phyloP scores from a whole-genome alignment of 2,888 invertebrate species.

The Lasioglossum calceatum region DNA sequence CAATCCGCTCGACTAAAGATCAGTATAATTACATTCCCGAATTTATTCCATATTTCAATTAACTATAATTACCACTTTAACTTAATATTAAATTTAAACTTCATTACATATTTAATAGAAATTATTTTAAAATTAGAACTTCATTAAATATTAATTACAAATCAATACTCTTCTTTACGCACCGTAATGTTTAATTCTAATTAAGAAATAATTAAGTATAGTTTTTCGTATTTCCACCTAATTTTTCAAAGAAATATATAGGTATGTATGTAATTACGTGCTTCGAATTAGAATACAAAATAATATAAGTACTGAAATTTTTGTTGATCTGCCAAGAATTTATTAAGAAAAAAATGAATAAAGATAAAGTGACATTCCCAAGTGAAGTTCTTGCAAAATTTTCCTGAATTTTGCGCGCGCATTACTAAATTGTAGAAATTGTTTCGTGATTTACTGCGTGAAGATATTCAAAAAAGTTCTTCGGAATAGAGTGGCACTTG shows the following conservation, averaged over 20 bases:
- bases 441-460: neutral
- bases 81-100: neutral
- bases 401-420: neutral
- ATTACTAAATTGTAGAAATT: neutral
- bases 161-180: neutral
- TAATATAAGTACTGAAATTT: neutral
- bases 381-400: neutral
- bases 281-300: neutral
- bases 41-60: neutral
- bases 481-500: conserved; percentile 9
- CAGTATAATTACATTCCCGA: neutral
- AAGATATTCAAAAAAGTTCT: conserved; percentile 1
- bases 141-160: neutral
- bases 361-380: neutral
- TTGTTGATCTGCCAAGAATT: neutral
- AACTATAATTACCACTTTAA: neutral
- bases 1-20: neutral
- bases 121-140: neutral
- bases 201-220: neutral
- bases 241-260: neutral
- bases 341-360: neutral
- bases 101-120: neutral
- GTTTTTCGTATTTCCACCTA: neutral
- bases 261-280: neutral
- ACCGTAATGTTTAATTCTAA: neutral